Percentiles rank a stretch among this genome's conserved stretches.
phyloP scores from a whole-genome alignment of 1,140 invertebrate species.

The Aphelinus atriplicis region DNA sequence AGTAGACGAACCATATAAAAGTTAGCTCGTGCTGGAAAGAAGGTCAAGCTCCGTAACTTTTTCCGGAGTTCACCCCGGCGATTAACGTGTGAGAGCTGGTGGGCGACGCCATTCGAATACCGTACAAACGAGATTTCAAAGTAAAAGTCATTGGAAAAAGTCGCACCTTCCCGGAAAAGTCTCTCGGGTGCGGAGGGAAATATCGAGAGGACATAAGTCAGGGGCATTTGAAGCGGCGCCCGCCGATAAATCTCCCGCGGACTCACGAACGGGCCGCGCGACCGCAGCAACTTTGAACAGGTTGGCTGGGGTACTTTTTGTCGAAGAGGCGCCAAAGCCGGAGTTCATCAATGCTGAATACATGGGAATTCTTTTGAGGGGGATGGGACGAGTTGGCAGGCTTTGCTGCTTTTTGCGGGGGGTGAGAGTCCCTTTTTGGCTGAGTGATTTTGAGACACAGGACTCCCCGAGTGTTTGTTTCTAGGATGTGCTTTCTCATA shows the following conservation, averaged over 20 bases:
- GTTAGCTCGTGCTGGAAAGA: background rate
- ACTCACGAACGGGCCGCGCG: slow-evolving; percentile 16
- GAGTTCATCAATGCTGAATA: slow-evolving; percentile 34
- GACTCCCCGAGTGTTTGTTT: too few relatives aligned
- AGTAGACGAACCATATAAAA: background rate
- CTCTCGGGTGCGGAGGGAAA: background rate
- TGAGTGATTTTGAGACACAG: background rate
- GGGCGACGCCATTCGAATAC: background rate
- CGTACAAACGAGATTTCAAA: slow-evolving; percentile 8
- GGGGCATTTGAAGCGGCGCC: slow-evolving; percentile 6
- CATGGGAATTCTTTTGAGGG: slow-evolving; percentile 23
- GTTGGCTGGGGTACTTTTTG: background rate
- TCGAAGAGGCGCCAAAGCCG: slow-evolving; percentile 8
- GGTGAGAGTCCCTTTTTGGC: background rate
- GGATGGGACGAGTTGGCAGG: background rate
- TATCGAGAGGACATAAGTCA: slow-evolving; percentile 32
- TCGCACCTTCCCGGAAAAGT: too few relatives aligned
- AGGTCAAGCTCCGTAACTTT: slow-evolving; percentile 19
- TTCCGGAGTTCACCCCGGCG: background rate
- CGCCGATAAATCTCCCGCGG: slow-evolving; percentile 34
- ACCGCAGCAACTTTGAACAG: background rate
- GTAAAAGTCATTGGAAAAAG: slow-evolving; percentile 3
- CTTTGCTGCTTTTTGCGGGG: background rate
- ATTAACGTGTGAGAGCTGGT: background rate
- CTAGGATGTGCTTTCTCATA: too few relatives aligned